A percentile compares a stretch with the other conserved stretches of the same genome.
These are phyloP conservation scores for Empis livida DNA, from an alignment of 2,888 invertebrate species.

Conservation along the genomic window DNA sequence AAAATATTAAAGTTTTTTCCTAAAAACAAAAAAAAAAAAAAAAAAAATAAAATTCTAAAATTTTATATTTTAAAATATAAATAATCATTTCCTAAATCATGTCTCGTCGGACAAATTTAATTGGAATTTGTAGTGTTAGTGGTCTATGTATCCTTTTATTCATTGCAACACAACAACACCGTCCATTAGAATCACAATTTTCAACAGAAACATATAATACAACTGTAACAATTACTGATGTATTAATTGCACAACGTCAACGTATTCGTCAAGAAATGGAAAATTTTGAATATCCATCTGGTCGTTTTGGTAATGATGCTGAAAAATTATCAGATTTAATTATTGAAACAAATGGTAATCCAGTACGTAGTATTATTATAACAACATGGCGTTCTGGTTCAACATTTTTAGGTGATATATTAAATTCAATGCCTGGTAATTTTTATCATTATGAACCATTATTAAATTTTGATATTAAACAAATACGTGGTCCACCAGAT, in stretches of 20 bases:
- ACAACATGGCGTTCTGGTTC: constrained; percentile 89
- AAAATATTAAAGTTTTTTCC: too few species aligned
- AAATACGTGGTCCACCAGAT: constrained; percentile 61
- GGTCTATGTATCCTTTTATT: constrained; percentile 34
- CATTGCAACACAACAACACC: constrained; percentile 35
- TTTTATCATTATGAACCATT: constrained; percentile 87
- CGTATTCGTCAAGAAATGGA: constrained; percentile 44
- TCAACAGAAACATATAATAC: constrained; percentile 24
- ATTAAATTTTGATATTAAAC: constrained; percentile 66
- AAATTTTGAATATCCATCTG: constrained; percentile 46
- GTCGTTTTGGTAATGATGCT: constrained; percentile 40
- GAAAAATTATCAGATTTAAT: constrained; percentile 53
- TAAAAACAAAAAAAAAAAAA: too few species aligned
- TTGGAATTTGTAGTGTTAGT: constrained; percentile 35
- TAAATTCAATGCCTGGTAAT: constrained; percentile 73
- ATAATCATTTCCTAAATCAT: constrained; percentile 16
- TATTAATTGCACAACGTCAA: constrained; percentile 43
- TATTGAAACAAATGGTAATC: constrained; percentile 51
- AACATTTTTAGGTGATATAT: constrained; percentile 74
- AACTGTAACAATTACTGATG: constrained; percentile 41
- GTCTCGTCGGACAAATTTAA: constrained; percentile 34
- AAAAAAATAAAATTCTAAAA: too few species aligned
- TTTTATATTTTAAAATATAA: too few species aligned
- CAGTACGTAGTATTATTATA: constrained; percentile 62
- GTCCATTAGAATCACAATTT: constrained; percentile 20